Evolutionary conservation across 1,140 invertebrate species (phyloP), one percentile per base, ranked within the genome.

Genomic region (Drosophila nasuta): DNA sequence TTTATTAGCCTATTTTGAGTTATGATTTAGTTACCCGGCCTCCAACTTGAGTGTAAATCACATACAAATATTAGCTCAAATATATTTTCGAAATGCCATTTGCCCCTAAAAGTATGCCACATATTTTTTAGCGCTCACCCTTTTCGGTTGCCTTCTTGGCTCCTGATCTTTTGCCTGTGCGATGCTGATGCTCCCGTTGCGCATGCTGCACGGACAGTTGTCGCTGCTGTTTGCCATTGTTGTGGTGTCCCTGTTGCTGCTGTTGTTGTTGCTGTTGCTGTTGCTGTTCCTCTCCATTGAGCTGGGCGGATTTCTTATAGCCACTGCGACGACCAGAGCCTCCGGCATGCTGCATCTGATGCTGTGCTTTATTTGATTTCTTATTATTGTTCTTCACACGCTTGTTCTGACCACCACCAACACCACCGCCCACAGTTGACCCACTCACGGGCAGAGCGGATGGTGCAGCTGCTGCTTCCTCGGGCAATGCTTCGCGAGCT

Each of bases 331-430:
- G 81, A 4, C 59, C 57, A n/a, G 60, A 11, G n/a, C 43, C 76
- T 0, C 33, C 49, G 1, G 28, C 49, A 15, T 76, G 67, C n/a
- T 73, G 79, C 17, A 46, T 51, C 35, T 81, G 65, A 54, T 80
- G 73, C 8, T 67, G 64, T 1, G 68, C 33, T 62, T 81, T 85
- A 13, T 75, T 85, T 7, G 59, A 20, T 59, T 79, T 89, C 13
- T 74, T 77, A 58, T 85, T 77, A 60, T 68, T 81, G 41, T 76
- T 79, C 45, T 71, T 89, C 1, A 20, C 15, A 13, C 85, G 85
- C 15, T 79, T 71, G 33, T 48, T 64, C 20, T 25, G 20, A 2
- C 45, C 63, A 17, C n/a, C 20, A 0, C 38, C 5, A 57, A 3
- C 58, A 5, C 28, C 15, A 11, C 28, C 28, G 5, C 25, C 25